These are phyloP conservation scores for Aphis gossypii DNA, from an alignment of 1,140 invertebrate species.

Conservation along the genomic window DNA sequence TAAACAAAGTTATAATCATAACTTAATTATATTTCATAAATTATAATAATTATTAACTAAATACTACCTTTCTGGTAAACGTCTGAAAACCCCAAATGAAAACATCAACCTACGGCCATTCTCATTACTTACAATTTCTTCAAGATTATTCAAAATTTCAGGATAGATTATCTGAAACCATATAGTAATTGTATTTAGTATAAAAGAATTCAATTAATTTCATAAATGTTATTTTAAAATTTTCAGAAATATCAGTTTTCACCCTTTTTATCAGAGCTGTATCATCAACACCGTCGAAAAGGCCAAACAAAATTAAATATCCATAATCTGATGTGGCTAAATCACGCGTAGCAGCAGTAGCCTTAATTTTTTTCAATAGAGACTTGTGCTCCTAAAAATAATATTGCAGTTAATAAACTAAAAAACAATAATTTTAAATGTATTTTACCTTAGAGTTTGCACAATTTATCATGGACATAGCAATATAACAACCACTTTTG, in stretches of 20 bases:
- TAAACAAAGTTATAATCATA: neutral
- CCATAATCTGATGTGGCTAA: conserved; percentile 87
- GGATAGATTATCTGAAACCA: conserved; percentile 67
- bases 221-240: neutral
- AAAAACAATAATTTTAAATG: neutral
- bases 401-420: neutral
- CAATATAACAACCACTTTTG: conserved; percentile 48
- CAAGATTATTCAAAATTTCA: conserved; percentile 76
- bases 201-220: neutral
- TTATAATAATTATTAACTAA: neutral
- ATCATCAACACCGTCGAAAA: conserved; percentile 92
- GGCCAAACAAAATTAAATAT: conserved; percentile 79
- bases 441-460: conserved; percentile 21
- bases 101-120: conserved; percentile 78
- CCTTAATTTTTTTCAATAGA: conserved; percentile 82
- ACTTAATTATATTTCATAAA: no score
- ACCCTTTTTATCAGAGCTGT: conserved; percentile 88
- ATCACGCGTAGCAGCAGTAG: conserved; percentile 75
- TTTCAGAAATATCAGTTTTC: neutral
- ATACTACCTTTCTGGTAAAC: conserved; percentile 28
- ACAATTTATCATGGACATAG: conserved; percentile 32
- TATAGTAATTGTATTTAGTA: neutral
- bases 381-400: conserved; percentile 66
- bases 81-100: conserved; percentile 66
- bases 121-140: conserved; percentile 76